phyloP scores from a whole-genome alignment of 2,888 invertebrate genomes.

The Polydrusus cervinus region DNA sequence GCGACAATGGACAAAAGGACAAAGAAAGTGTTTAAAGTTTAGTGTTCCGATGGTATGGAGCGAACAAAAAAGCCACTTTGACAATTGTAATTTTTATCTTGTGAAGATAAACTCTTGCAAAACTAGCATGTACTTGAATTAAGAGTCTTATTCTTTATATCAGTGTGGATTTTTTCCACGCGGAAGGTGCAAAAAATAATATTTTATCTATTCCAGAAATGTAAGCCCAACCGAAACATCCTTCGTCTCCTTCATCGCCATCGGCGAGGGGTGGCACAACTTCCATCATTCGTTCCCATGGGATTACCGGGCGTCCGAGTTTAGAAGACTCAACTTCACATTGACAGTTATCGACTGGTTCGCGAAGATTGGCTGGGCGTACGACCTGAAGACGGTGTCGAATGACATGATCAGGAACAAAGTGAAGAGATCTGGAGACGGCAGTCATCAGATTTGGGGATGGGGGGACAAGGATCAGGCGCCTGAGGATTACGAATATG shows the following conservation, averaged over 20 bases:
- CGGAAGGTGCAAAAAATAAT: too few species aligned
- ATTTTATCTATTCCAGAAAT: conserved; percentile 65
- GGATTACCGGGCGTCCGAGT: conserved; percentile 76
- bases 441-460: conserved; percentile 79
- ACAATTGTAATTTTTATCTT: too few species aligned
- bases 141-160: too few species aligned
- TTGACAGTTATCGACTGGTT: conserved; percentile 87
- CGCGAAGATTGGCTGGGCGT: conserved; percentile 89
- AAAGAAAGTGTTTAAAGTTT: too few species aligned
- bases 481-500: conserved; percentile 65
- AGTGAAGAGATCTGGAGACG: conserved; percentile 72
- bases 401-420: conserved; percentile 80
- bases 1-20: too few species aligned
- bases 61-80: too few species aligned
- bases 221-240: conserved; percentile 84
- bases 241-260: conserved; percentile 78
- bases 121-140: too few species aligned
- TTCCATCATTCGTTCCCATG: conserved; percentile 91
- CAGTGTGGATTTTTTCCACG: too few species aligned
- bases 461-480: conserved; percentile 83
- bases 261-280: conserved; percentile 91
- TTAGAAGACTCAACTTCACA: conserved; percentile 80
- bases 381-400: conserved; percentile 88
- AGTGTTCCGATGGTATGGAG: too few species aligned
- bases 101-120: too few species aligned